Percentiles rank a stretch among this genome's conserved stretches.
Conservation (phyloP, 1,140 invertebrate species). For the Leptinotarsa lineolata region DNA sequence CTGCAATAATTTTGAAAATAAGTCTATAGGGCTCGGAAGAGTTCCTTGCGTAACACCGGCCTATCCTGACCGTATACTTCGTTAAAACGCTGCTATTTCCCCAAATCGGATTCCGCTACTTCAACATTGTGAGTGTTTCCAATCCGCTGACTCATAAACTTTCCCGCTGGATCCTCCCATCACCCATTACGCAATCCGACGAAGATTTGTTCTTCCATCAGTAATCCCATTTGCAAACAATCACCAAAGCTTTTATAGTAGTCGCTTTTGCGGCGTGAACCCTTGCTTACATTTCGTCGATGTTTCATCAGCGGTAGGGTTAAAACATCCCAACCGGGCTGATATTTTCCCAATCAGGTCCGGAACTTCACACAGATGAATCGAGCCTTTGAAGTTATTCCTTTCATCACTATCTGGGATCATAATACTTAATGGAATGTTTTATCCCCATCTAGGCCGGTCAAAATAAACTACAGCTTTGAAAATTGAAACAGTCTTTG, state of each 20-base stretch:
- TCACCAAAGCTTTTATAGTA: neutral
- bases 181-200: neutral
- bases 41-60: no score
- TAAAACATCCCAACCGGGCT: neutral
- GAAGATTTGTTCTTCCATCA: conserved; percentile 3
- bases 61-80: no score
- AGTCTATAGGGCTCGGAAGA: no score
- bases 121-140: neutral
- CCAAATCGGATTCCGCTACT: no score
- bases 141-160: neutral
- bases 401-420: conserved; percentile 8
- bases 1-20: no score
- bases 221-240: conserved; percentile 6
- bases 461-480: no score
- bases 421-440: conserved; percentile 5
- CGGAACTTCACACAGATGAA: neutral
- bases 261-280: neutral
- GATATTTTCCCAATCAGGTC: conserved; percentile 5
- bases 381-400: neutral
- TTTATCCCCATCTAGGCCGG: neutral
- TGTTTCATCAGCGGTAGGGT: neutral
- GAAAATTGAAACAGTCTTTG: no score
- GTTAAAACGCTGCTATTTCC: no score
- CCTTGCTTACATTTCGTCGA: neutral
- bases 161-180: neutral